Evolutionary conservation across 2,888 invertebrate genomes (phyloP).

Genomic region (Formica aserva): DNA sequence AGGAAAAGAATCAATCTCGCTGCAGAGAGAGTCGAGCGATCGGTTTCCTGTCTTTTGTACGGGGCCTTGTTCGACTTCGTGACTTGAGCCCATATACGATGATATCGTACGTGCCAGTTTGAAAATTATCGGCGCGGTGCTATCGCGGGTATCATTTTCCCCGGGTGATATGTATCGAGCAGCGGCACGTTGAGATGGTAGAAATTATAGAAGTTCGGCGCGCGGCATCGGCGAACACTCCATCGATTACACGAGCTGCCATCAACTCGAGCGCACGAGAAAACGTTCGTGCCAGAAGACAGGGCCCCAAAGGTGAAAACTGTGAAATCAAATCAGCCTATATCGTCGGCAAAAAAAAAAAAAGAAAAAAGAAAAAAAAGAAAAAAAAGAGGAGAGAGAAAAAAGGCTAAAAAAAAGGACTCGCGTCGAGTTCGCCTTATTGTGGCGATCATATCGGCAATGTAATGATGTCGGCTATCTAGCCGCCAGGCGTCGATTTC

Average conservation of each 20-base stretch:
- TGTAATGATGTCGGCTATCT: slow-evolving; percentile 57
- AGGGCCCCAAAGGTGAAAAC: slow-evolving; percentile 8
- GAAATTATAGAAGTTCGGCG: slow-evolving; percentile 66
- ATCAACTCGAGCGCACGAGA: slow-evolving; percentile 16
- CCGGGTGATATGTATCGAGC: slow-evolving; percentile 72
- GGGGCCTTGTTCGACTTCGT: slow-evolving; percentile 68
- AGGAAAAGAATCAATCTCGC: slow-evolving; percentile 64
- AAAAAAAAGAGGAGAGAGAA: too few relatives aligned
- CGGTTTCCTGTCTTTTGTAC: slow-evolving; percentile 73
- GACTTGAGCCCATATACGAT: slow-evolving; percentile 74
- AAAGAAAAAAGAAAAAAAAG: neutral
- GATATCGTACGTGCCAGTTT: slow-evolving; percentile 76
- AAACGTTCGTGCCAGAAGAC: slow-evolving; percentile 41
- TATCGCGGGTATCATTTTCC: slow-evolving; percentile 78
- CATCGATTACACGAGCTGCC: slow-evolving; percentile 41
- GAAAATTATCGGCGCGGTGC: slow-evolving; percentile 77
- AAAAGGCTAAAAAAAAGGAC: neutral
- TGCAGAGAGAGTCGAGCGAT: slow-evolving; percentile 70
- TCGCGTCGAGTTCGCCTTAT: slow-evolving; percentile 43
- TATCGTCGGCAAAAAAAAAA: neutral
- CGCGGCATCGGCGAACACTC: slow-evolving; percentile 9
- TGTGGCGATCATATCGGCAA: slow-evolving; percentile 42
- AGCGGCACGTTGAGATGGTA: slow-evolving; percentile 51
- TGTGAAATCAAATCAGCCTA: slow-evolving; percentile 20
- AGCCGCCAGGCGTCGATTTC: slow-evolving; percentile 65